Percentiles rank a stretch among this genome's conserved stretches.
These are phyloP conservation scores for Leptogaster cylindrica DNA, from an alignment of 2,888 invertebrate genomes.

Conservation along the genomic window DNA sequence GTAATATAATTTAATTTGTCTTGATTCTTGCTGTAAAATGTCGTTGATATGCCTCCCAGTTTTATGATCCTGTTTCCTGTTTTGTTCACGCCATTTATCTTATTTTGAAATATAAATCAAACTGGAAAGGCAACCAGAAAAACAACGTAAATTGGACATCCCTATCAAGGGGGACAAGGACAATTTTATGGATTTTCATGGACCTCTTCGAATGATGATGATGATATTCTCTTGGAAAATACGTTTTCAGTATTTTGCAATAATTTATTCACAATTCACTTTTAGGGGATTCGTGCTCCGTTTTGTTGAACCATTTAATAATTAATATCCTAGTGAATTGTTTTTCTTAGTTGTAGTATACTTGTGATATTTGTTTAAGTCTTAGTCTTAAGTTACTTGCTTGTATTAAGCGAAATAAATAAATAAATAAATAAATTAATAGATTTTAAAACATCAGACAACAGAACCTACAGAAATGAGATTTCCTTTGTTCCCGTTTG, in stretches of 20 bases:
- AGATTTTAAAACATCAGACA: no score
- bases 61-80: conserved; percentile 19
- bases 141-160: conserved; percentile 17
- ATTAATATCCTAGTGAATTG: conserved; percentile 10
- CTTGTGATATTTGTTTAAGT: no score
- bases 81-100: neutral
- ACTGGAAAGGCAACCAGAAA: conserved; percentile 16
- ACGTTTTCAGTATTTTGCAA: conserved; percentile 5
- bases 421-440: no score
- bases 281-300: neutral
- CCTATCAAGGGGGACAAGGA: conserved; percentile 11
- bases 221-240: conserved; percentile 25
- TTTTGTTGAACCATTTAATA: neutral
- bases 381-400: no score
- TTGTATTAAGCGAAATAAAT: no score
- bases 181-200: conserved; percentile 22
- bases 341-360: no score
- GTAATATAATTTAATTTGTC: conserved; percentile 34
- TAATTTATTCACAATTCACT: conserved; percentile 34
- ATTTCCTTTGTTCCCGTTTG: no score
- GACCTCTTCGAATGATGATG: conserved; percentile 13
- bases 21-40: conserved; percentile 29
- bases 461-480: no score
- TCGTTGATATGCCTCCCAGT: conserved; percentile 12
- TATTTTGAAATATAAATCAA: conserved; percentile 10